Conservation (phyloP, 1,140 invertebrate species). For the Dryas iulia region DNA sequence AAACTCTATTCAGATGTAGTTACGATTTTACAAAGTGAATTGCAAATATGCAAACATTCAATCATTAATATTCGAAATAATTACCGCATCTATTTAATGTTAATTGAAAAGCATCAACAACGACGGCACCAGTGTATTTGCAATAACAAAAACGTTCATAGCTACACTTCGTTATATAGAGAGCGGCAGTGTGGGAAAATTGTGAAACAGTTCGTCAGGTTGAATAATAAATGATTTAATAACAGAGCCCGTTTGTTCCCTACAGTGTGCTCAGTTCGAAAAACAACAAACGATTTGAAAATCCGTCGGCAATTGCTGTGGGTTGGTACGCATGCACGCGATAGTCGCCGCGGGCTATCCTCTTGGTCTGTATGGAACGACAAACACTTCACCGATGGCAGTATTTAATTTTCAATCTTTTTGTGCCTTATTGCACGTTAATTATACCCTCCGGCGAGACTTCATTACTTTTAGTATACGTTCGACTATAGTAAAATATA, state of each 20-base stretch:
- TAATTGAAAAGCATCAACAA: constrained; percentile 27
- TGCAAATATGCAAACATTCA: constrained; percentile 18
- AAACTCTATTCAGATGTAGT: not conserved
- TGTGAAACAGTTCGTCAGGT: constrained; percentile 73
- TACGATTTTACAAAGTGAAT: constrained; percentile 23
- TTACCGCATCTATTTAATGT: constrained; percentile 27
- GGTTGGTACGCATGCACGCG: constrained; percentile 40
- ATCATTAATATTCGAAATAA: constrained; percentile 18
- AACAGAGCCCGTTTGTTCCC: constrained; percentile 72
- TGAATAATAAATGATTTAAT: constrained; percentile 80
- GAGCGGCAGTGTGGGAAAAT: constrained; percentile 62
- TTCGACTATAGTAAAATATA: constrained; percentile 18
- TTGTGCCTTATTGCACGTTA: constrained; percentile 34
- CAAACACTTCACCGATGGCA: constrained; percentile 29
- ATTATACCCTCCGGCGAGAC: constrained; percentile 27
- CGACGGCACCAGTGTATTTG: constrained; percentile 8
- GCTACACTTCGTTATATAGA: constrained; percentile 30
- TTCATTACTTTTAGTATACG: constrained; percentile 28
- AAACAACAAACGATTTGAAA: constrained; percentile 75
- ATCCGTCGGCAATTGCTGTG: constrained; percentile 55
- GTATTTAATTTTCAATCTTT: constrained; percentile 41
- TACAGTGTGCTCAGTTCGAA: constrained; percentile 61
- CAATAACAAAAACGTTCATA: constrained; percentile 27
- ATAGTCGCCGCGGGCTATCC: constrained; percentile 36
- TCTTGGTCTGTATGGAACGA: constrained; percentile 23